A percentile compares a stretch with the other conserved stretches of the same genome.
These are phyloP conservation scores for Cyphomyrus plagiostoma DNA, from an alignment of 2,113 vertebrate genomes.

Conservation along the genomic window DNA sequence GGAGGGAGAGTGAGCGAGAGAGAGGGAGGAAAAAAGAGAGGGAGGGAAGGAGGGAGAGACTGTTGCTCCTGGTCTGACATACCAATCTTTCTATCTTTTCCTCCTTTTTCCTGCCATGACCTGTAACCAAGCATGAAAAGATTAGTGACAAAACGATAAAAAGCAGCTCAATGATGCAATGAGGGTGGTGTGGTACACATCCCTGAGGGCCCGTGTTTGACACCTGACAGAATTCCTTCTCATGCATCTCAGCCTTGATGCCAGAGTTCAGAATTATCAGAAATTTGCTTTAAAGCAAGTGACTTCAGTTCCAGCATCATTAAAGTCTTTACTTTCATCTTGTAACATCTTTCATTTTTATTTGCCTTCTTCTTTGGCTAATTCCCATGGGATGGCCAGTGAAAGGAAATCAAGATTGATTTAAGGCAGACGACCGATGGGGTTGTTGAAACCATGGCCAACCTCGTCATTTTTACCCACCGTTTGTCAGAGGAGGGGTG, in stretches of 20 bases:
- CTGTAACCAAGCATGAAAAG: constrained; percentile 67
- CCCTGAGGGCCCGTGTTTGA: constrained; percentile 43
- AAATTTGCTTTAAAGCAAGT: neutral
- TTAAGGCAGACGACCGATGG: neutral
- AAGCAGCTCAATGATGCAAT: constrained; percentile 78
- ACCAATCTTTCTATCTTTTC: constrained; percentile 54
- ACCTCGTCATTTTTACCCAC: neutral
- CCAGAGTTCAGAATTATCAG: neutral
- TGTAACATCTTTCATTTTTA: neutral
- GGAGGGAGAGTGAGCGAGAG: constrained; percentile 30
- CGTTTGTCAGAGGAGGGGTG: neutral
- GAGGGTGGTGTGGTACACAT: constrained; percentile 39
- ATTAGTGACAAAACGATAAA: constrained; percentile 76
- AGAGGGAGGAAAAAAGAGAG: neutral
- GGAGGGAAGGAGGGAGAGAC: constrained; percentile 33
- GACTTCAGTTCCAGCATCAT: neutral
- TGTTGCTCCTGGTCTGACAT: constrained; percentile 71
- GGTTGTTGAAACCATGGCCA: neutral
- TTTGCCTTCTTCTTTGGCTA: neutral
- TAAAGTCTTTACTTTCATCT: neutral
- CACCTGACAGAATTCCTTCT: constrained; percentile 23
- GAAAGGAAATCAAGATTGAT: neutral
- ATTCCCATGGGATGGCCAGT: neutral
- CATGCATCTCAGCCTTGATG: neutral
- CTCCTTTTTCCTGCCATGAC: constrained; percentile 51